A percentile compares a stretch with the other conserved stretches of the same genome.
Conservation (phyloP, 1,140 invertebrate species). For the Chelonus insularis region DNA sequence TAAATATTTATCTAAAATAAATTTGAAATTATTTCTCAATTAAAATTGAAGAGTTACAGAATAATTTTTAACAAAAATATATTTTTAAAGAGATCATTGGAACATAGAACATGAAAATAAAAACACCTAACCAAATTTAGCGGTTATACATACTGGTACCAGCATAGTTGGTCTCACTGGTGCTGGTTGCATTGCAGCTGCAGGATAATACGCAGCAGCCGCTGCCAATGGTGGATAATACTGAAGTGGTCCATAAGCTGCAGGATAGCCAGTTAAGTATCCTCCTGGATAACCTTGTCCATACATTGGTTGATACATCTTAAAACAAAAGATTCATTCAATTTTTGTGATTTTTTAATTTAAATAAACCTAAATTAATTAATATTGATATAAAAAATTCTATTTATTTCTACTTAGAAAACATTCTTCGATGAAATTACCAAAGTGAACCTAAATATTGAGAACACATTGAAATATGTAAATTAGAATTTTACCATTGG, state of each 20-base stretch:
- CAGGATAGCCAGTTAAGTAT: slow-evolving; percentile 71
- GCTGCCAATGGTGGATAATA: slow-evolving; percentile 73
- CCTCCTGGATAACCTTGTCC: slow-evolving; percentile 70
- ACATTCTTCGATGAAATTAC: too few species aligned
- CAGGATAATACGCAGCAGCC: slow-evolving; percentile 66
- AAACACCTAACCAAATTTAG: neutral
- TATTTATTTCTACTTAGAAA: too few species aligned
- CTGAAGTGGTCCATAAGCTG: slow-evolving; percentile 71
- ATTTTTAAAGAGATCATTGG: too few species aligned
- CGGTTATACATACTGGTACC: slow-evolving; percentile 68
- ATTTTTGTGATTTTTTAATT: slow-evolving; percentile 7
- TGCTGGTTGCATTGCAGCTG: slow-evolving; percentile 66
- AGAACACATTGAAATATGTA: too few species aligned
- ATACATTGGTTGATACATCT: slow-evolving; percentile 77
- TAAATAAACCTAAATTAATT: slow-evolving; percentile 14
- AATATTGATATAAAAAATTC: neutral
- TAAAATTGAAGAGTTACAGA: too few species aligned
- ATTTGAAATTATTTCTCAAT: too few species aligned
- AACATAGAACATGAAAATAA: too few species aligned
- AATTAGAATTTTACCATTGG: slow-evolving; percentile 62
- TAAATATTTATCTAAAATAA: too few species aligned
- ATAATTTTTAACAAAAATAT: too few species aligned
- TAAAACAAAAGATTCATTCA: slow-evolving; percentile 12
- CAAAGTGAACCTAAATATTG: too few species aligned
- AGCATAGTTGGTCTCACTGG: slow-evolving; percentile 75